Evolutionary conservation across 2,113 vertebrate genomes (phyloP).

Genomic region (Symphodus melops): DNA sequence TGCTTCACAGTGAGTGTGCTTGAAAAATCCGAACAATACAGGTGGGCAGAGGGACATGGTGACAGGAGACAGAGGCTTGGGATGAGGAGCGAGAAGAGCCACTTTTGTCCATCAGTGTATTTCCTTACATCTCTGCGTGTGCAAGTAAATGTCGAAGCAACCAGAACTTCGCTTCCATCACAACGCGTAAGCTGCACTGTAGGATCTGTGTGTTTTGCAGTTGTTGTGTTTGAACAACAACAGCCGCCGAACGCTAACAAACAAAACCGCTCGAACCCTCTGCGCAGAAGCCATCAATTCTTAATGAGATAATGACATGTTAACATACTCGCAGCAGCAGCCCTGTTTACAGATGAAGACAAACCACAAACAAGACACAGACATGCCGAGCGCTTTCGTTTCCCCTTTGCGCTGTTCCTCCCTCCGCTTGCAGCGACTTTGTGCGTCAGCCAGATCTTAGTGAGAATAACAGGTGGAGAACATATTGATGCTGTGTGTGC

Average conservation of each 20-base stretch:
- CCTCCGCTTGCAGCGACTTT: slow-evolving; percentile 34
- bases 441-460: slow-evolving; percentile 53
- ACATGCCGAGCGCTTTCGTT: slow-evolving; percentile 41
- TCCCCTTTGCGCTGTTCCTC: background rate
- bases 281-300: slow-evolving; percentile 75
- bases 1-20: slow-evolving; percentile 48
- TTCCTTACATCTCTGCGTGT: slow-evolving; percentile 16
- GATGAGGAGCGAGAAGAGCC: slow-evolving; percentile 17
- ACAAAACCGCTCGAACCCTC: slow-evolving; percentile 71
- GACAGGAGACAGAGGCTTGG: slow-evolving; percentile 8
- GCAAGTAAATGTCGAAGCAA: background rate
- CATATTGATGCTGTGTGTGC: slow-evolving; percentile 63
- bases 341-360: slow-evolving; percentile 77
- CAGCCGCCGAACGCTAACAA: slow-evolving; percentile 54
- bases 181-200: slow-evolving; percentile 17
- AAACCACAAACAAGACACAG: slow-evolving; percentile 80
- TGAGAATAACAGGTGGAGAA: slow-evolving; percentile 76
- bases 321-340: slow-evolving; percentile 67
- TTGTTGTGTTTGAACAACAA: slow-evolving; percentile 71
- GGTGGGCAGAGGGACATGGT: slow-evolving; percentile 16
- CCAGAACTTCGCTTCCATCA: background rate
- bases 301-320: slow-evolving; percentile 82
- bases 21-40: slow-evolving; percentile 47
- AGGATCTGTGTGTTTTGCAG: slow-evolving; percentile 58
- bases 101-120: slow-evolving; percentile 13